Conservation (phyloP, 2,797 vertebrate species). For the Cetoscarus ocellatus region DNA sequence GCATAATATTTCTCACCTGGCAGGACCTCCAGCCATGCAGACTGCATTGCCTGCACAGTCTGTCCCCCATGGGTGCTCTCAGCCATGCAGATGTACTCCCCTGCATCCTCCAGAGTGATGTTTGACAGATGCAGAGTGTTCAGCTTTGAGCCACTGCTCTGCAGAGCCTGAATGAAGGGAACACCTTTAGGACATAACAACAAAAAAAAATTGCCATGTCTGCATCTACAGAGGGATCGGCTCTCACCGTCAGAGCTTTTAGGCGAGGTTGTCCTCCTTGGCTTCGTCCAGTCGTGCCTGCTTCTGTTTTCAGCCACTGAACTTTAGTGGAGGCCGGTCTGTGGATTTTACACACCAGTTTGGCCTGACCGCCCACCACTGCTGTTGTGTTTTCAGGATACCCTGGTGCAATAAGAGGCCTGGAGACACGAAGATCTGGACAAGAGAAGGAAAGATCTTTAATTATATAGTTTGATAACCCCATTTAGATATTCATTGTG, state of each 20-base stretch:
- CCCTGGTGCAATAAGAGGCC: slow-evolving; percentile 78
- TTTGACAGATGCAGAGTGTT: slow-evolving; percentile 78
- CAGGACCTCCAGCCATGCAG: slow-evolving; percentile 83
- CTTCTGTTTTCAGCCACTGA: slow-evolving; percentile 83
- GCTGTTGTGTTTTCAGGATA: slow-evolving; percentile 83
- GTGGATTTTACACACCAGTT: slow-evolving; percentile 82
- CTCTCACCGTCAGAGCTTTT: slow-evolving; percentile 79
- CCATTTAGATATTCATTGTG: too few relatives aligned
- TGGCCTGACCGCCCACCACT: slow-evolving; percentile 68
- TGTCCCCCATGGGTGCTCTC: slow-evolving; percentile 67
- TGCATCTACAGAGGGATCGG: background rate
- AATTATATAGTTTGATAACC: too few relatives aligned
- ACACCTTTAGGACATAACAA: background rate
- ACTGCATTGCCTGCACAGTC: slow-evolving; percentile 68
- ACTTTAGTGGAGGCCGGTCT: slow-evolving; percentile 79
- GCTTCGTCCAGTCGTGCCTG: slow-evolving; percentile 16
- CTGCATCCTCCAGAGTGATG: slow-evolving; percentile 76
- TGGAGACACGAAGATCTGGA: slow-evolving; percentile 72
- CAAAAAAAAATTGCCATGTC: background rate
- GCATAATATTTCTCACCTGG: slow-evolving; percentile 66
- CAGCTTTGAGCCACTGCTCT: slow-evolving; percentile 78
- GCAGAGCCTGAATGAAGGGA: slow-evolving; percentile 65
- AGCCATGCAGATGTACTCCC: slow-evolving; percentile 84
- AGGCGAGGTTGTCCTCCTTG: slow-evolving; percentile 60
- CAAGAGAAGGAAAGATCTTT: background rate